Evolutionary conservation across 2,888 invertebrate genomes (phyloP).

Genomic region (Leptopilina drosophilae): DNA sequence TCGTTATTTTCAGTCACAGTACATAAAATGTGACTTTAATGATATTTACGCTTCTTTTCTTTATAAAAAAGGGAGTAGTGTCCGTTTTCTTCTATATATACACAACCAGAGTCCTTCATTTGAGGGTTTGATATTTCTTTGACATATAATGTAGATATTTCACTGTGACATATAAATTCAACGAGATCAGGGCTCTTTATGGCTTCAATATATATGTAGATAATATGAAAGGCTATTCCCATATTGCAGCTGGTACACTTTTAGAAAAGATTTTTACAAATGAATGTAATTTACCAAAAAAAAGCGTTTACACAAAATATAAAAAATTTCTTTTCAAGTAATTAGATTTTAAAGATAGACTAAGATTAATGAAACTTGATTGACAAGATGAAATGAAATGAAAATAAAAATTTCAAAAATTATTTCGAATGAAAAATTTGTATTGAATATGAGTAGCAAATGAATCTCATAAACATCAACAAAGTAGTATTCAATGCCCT

Average conservation of each 20-base stretch:
- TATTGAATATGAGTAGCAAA: background rate
- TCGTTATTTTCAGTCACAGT: background rate
- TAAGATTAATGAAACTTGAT: no score
- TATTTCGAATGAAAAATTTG: background rate
- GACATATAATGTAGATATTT: background rate
- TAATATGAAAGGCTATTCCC: no score
- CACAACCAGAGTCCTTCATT: background rate
- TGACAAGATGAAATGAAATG: no score
- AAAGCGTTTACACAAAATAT: no score
- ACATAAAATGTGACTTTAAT: constrained; percentile 22
- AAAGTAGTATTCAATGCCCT: constrained; percentile 6
- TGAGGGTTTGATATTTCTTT: constrained; percentile 16
- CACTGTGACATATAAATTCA: background rate
- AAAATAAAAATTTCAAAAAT: no score
- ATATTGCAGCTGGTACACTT: no score
- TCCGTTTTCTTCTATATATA: background rate
- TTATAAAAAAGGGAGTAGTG: no score
- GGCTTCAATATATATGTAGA: no score
- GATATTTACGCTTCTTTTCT: background rate
- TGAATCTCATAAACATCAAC: constrained; percentile 23
- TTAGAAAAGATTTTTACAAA: no score
- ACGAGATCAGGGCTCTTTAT: background rate
- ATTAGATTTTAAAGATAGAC: no score
- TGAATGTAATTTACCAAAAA: no score
- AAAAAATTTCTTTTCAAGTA: no score